phyloP scores from a whole-genome alignment of 2,113 vertebrate species.

The Cyphomyrus discorhynchus region DNA sequence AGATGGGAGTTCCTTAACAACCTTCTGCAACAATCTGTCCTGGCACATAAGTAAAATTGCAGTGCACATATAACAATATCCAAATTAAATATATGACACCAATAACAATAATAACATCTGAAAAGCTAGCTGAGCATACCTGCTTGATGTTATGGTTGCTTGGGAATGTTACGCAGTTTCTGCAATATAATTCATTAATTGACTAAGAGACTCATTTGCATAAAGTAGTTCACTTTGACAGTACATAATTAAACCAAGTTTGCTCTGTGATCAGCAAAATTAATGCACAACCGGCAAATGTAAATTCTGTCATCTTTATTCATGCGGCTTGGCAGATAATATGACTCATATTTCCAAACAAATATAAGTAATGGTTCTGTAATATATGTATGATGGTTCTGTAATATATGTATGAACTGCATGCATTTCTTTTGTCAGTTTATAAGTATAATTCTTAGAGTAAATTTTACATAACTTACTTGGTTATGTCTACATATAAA shows the following conservation, averaged over 20 bases:
- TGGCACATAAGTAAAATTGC: background rate
- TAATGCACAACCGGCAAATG: conserved; percentile 38
- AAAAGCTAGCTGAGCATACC: conserved; percentile 26
- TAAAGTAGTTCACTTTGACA: conserved; percentile 34
- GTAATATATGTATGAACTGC: background rate
- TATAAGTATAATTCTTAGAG: background rate
- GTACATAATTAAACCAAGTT: conserved; percentile 45
- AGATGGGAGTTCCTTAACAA: background rate
- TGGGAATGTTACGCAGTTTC: conserved; percentile 32
- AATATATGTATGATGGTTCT: background rate
- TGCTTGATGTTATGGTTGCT: conserved; percentile 28
- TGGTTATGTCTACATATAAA: background rate
- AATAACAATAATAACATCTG: conserved; percentile 23
- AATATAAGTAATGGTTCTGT: background rate
- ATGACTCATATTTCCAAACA: conserved; percentile 18
- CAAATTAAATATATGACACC: background rate
- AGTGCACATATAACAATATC: background rate
- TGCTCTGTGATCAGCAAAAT: conserved; percentile 39
- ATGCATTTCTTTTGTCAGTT: background rate
- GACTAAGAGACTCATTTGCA: conserved; percentile 46
- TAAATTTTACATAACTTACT: background rate
- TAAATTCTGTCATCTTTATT: conserved; percentile 37
- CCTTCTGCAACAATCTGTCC: background rate
- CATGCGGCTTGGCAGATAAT: conserved; percentile 23
- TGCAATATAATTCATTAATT: conserved; percentile 44